Percentiles rank a stretch among this genome's conserved stretches.
Conservation (phyloP, 2,888 invertebrate species). For the Dexiosoma caninum region DNA sequence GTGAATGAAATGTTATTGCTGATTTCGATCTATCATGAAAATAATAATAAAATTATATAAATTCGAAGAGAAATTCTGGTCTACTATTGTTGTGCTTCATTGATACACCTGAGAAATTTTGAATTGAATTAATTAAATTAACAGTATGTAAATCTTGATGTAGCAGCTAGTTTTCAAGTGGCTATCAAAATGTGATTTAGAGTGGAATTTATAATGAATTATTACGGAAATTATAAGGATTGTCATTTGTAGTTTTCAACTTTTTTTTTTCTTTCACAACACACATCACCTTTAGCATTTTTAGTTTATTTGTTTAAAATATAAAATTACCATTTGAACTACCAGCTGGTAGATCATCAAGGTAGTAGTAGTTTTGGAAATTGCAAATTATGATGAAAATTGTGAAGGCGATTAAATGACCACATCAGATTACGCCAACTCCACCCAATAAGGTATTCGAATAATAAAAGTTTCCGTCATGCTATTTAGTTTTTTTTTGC, state of each 20-base stretch:
- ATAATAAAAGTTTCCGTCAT: constrained; percentile 55
- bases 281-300: not conserved
- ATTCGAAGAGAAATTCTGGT: not conserved
- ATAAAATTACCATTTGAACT: constrained; percentile 1
- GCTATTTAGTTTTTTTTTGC: constrained; percentile 1
- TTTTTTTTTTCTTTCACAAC: not conserved
- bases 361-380: no score
- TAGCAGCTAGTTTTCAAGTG: not conserved
- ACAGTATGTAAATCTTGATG: not conserved
- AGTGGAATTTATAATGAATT: constrained; percentile 20
- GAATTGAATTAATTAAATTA: not conserved
- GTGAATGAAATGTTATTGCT: not conserved
- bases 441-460: constrained; percentile 31
- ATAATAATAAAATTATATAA: not conserved
- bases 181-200: not conserved
- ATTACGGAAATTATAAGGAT: constrained; percentile 9
- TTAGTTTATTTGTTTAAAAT: not conserved
- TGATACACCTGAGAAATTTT: constrained; percentile 10
- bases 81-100: not conserved
- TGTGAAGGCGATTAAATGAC: constrained; percentile 38
- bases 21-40: constrained; percentile 36
- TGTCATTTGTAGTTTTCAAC: not conserved
- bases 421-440: constrained; percentile 14
- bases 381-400: constrained; percentile 16
- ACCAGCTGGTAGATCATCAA: not conserved